Percentiles rank a stretch among this genome's conserved stretches.
Evolutionary conservation across 2,113 vertebrate species (phyloP).

Genomic region (Accipiter virgatus): DNA sequence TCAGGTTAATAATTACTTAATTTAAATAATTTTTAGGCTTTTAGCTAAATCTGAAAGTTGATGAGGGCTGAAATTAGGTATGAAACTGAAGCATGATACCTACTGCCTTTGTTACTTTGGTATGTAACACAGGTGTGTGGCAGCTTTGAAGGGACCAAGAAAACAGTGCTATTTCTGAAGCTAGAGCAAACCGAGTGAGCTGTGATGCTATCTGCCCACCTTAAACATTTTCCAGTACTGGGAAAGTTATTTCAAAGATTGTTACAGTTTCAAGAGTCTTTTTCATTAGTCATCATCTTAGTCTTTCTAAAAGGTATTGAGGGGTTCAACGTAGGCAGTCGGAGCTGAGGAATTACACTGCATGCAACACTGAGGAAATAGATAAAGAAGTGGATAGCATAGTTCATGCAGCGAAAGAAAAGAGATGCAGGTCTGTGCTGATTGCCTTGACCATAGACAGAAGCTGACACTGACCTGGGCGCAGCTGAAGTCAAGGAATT

Average conservation of each 20-base stretch:
- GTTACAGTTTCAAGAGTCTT: conserved; percentile 37
- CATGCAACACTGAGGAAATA: conserved; percentile 75
- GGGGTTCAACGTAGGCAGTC: conserved; percentile 62
- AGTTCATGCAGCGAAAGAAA: conserved; percentile 74
- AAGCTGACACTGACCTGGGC: conserved; percentile 81
- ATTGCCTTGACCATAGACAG: conserved; percentile 49
- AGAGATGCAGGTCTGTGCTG: conserved; percentile 67
- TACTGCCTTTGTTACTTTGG: background rate
- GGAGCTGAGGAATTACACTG: conserved; percentile 64
- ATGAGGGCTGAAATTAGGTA: background rate
- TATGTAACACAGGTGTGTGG: background rate
- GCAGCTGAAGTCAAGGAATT: background rate
- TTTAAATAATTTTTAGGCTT: background rate
- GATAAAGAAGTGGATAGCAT: conserved; percentile 67
- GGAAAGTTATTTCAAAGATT: background rate
- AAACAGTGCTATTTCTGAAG: background rate
- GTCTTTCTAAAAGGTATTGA: conserved; percentile 67
- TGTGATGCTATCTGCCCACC: background rate
- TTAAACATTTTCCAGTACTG: background rate
- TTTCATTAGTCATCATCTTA: conserved; percentile 34
- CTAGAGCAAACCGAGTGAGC: background rate
- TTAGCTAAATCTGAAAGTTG: background rate
- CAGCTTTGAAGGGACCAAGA: background rate
- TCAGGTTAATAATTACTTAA: background rate
- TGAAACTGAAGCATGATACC: background rate